Evolutionary conservation across 2,113 vertebrate species (phyloP).

Genomic region (Triplophysa siluroides): DNA sequence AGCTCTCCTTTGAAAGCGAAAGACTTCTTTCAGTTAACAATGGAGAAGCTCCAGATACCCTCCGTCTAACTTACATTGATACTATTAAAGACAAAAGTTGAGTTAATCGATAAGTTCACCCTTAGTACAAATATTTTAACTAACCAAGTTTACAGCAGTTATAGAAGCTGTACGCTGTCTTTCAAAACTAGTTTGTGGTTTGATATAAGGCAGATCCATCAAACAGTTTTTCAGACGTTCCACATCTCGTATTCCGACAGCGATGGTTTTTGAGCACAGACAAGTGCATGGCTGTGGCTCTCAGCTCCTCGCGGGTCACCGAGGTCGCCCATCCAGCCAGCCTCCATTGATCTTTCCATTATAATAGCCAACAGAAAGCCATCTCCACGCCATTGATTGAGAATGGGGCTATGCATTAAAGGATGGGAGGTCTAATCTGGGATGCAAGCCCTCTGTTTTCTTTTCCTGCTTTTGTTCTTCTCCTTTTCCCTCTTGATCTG

Average conservation of each 20-base stretch:
- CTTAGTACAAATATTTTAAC: too few relatives aligned
- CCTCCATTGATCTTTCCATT: constrained; percentile 17
- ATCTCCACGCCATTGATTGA: constrained; percentile 25
- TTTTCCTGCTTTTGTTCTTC: constrained; percentile 20
- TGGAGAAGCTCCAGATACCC: neutral
- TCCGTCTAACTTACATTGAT: neutral
- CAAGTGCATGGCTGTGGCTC: neutral
- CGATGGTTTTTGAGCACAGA: neutral
- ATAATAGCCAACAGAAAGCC: constrained; percentile 23
- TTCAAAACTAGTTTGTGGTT: neutral
- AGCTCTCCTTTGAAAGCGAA: neutral
- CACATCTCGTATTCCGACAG: neutral
- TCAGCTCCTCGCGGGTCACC: neutral
- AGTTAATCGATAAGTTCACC: neutral
- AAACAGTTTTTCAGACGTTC: neutral
- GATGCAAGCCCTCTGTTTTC: constrained; percentile 28
- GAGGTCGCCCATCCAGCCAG: neutral
- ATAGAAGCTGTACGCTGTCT: neutral
- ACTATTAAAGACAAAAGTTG: neutral
- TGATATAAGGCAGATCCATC: neutral
- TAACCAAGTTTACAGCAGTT: too few relatives aligned
- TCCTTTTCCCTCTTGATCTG: constrained; percentile 49
- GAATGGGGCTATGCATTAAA: constrained; percentile 8
- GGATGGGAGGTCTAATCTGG: constrained; percentile 19
- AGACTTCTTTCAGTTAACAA: neutral